Evolutionary conservation across 2,888 invertebrate species (phyloP).

Genomic region (Anthophora plumipes): DNA sequence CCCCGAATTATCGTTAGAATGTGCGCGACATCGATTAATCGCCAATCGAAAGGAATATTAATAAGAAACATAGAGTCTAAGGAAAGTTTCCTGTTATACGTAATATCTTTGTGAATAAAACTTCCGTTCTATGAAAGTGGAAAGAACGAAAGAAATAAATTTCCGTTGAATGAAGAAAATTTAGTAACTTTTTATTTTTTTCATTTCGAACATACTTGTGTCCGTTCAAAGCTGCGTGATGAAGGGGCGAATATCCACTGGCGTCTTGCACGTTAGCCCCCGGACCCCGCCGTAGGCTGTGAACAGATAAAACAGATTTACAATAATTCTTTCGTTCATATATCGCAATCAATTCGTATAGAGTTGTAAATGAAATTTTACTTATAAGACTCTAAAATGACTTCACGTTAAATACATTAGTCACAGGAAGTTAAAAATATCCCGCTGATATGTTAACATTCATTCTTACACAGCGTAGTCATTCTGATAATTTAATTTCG

Average conservation of each 20-base stretch:
- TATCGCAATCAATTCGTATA: no score
- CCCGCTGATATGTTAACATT: not conserved
- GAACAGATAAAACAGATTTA: constrained; percentile 31
- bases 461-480: not conserved
- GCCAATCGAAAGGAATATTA: constrained; percentile 30
- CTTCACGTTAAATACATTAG: not conserved
- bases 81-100: not conserved
- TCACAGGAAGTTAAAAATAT: not conserved
- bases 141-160: no score
- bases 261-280: constrained; percentile 97
- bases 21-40: constrained; percentile 42
- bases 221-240: constrained; percentile 97
- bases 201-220: constrained; percentile 93
- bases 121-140: not conserved
- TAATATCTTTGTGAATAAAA: no score
- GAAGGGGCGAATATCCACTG: constrained; percentile 96
- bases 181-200: no score
- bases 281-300: constrained; percentile 94
- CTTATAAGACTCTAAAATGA: no score
- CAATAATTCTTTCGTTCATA: not conserved
- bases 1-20: constrained; percentile 51
- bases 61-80: constrained; percentile 8
- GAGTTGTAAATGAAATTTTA: no score
- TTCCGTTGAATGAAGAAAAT: no score
- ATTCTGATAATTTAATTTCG: not conserved